A percentile compares a stretch with the other conserved stretches of the same genome.
Conservation (phyloP, 2,888 invertebrate species). For the Branchellion lobata region DNA sequence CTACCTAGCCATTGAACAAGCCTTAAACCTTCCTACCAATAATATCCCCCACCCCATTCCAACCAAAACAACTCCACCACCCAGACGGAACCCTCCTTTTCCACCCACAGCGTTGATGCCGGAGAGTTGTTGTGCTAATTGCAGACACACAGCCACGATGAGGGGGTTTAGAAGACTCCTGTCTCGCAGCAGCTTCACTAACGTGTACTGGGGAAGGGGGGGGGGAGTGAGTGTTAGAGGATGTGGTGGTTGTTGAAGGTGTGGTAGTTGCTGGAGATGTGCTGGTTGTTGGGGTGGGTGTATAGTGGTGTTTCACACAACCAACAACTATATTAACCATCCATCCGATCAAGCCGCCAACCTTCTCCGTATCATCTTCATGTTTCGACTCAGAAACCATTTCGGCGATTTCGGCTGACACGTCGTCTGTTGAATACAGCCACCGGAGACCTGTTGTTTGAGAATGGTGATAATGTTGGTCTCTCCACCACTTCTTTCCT, state of each 20-base stretch:
- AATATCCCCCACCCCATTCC: background rate
- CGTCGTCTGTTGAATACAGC: background rate
- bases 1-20: background rate
- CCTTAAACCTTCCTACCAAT: background rate
- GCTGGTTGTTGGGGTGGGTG: too few relatives aligned
- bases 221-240: too few relatives aligned
- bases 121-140: slow-evolving; percentile 92
- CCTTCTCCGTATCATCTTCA: slow-evolving; percentile 7
- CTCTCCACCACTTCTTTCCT: too few relatives aligned
- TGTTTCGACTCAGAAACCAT: slow-evolving; percentile 5
- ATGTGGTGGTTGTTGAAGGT: too few relatives aligned
- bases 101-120: slow-evolving; percentile 80
- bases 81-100: background rate
- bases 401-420: background rate
- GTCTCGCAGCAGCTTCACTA: slow-evolving; percentile 67
- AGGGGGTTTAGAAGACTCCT: slow-evolving; percentile 88
- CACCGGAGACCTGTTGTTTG: background rate
- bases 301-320: too few relatives aligned
- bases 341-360: too few relatives aligned
- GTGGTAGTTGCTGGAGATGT: too few relatives aligned
- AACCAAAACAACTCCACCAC: background rate
- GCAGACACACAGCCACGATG: slow-evolving; percentile 91
- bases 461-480: too few relatives aligned
- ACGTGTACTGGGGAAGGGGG: slow-evolving; percentile 24
- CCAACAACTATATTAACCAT: too few relatives aligned